phyloP scores from a whole-genome alignment of 2,797 vertebrate species.

The Emydoidea blandingii region DNA sequence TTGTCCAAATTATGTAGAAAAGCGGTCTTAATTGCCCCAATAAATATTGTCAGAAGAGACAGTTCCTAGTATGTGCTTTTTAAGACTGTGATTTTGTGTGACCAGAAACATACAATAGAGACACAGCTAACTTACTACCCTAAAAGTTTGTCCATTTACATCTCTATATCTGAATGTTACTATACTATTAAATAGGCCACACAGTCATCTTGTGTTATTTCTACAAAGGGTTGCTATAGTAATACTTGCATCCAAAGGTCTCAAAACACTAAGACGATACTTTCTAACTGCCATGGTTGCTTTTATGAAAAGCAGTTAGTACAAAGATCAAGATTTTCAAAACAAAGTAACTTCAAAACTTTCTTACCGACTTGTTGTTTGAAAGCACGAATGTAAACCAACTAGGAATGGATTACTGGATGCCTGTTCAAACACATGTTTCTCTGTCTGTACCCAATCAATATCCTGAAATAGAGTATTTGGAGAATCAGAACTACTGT shows the following conservation, averaged over 20 bases:
- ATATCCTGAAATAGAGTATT: constrained; percentile 89
- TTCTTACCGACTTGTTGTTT: constrained; percentile 97
- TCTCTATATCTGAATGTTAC: neutral
- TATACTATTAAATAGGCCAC: neutral
- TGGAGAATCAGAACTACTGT: constrained; percentile 61
- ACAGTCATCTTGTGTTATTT: neutral
- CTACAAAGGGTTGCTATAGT: neutral
- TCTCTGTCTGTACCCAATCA: constrained; percentile 99
- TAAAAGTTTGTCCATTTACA: neutral
- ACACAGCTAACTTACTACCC: neutral
- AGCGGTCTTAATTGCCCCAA: neutral
- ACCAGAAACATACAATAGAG: neutral
- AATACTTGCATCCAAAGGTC: neutral
- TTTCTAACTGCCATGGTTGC: neutral
- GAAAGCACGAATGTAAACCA: constrained; percentile 98
- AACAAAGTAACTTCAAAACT: constrained; percentile 21
- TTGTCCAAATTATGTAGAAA: neutral
- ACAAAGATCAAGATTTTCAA: constrained; percentile 4
- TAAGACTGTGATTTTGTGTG: neutral
- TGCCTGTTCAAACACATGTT: constrained; percentile 98
- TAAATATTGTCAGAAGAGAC: neutral
- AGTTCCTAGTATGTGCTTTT: neutral
- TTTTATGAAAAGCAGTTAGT: constrained; percentile 33
- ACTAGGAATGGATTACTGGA: constrained; percentile 98
- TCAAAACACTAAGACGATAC: neutral